phyloP scores from a whole-genome alignment of 1,140 invertebrate species.

The Lepidurus apus region DNA sequence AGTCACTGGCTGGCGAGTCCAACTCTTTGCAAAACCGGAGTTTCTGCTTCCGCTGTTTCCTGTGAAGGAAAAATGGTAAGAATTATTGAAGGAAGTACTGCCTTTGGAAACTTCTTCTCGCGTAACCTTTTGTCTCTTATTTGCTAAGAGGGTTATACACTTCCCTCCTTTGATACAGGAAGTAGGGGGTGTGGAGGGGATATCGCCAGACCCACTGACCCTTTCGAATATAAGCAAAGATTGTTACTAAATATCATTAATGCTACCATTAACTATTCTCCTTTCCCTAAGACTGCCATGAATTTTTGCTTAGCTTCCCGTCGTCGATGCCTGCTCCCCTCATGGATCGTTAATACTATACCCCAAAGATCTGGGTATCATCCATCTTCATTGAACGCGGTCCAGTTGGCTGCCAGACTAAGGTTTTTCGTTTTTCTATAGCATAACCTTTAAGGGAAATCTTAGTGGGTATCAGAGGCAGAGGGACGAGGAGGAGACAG shows the following conservation, averaged over 20 bases:
- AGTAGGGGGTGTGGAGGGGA: too few relatives aligned
- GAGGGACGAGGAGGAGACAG: too few relatives aligned
- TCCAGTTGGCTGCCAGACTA: not conserved
- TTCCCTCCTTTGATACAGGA: not conserved
- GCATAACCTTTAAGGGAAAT: not conserved
- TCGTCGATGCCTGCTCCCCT: too few relatives aligned
- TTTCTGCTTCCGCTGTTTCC: constrained; percentile 58
- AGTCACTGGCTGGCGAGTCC: constrained; percentile 55
- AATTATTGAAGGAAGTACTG: not conserved
- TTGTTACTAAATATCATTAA: not conserved
- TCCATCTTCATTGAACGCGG: constrained; percentile 8
- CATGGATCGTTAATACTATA: not conserved
- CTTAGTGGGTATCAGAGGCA: too few relatives aligned
- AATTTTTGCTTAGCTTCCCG: not conserved
- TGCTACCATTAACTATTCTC: not conserved
- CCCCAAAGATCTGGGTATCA: not conserved
- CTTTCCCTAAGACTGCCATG: not conserved
- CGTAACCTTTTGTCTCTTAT: not conserved
- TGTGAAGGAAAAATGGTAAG: constrained; percentile 43
- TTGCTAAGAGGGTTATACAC: not conserved
- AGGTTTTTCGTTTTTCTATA: not conserved
- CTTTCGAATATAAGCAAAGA: too few relatives aligned
- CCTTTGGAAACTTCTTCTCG: constrained; percentile 10
- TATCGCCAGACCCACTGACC: too few relatives aligned
- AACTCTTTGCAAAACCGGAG: constrained; percentile 60